Evolutionary conservation across 2,797 vertebrate species (phyloP).

Genomic region (Pangasius mekongensis): DNA sequence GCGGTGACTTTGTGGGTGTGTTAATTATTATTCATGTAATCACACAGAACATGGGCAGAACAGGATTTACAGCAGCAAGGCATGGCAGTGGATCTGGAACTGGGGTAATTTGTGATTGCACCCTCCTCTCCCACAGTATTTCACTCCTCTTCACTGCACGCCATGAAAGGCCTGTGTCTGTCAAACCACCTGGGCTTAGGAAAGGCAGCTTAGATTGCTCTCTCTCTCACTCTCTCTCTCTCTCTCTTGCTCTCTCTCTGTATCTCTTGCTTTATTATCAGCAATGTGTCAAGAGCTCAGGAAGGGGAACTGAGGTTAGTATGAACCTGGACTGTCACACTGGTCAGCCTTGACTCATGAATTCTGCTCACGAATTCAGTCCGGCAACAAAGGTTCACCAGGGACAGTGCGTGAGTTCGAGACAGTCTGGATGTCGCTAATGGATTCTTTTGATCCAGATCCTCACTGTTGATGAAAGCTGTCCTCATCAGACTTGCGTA

Average conservation of each 20-base stretch:
- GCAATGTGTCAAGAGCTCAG: slow-evolving; percentile 6
- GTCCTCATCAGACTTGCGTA: slow-evolving; percentile 51
- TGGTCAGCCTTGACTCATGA: slow-evolving; percentile 27
- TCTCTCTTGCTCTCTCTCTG: not conserved
- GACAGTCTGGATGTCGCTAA: slow-evolving; percentile 41
- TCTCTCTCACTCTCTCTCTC: not conserved
- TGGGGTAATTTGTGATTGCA: slow-evolving; percentile 47
- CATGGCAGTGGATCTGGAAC: slow-evolving; percentile 29
- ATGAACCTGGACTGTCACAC: slow-evolving; percentile 15
- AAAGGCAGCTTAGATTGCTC: slow-evolving; percentile 2
- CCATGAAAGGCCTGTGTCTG: slow-evolving; percentile 17
- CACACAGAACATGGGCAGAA: slow-evolving; percentile 46
- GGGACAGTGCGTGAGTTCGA: slow-evolving; percentile 42
- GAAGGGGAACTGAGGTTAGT: slow-evolving; percentile 12
- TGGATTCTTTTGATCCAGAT: slow-evolving; percentile 58
- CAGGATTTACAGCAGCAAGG: slow-evolving; percentile 56
- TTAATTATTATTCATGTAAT: slow-evolving; percentile 65
- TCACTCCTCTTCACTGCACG: slow-evolving; percentile 35
- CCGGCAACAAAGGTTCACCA: slow-evolving; percentile 32
- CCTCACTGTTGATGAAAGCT: slow-evolving; percentile 55
- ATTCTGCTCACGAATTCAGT: slow-evolving; percentile 29
- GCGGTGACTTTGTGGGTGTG: slow-evolving; percentile 55
- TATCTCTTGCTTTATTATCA: slow-evolving; percentile 12
- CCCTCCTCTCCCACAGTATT: slow-evolving; percentile 47
- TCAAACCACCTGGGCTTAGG: slow-evolving; percentile 26